Evolutionary conservation across 2,113 vertebrate species (phyloP).

Genomic region (Peromyscus leucopus): DNA sequence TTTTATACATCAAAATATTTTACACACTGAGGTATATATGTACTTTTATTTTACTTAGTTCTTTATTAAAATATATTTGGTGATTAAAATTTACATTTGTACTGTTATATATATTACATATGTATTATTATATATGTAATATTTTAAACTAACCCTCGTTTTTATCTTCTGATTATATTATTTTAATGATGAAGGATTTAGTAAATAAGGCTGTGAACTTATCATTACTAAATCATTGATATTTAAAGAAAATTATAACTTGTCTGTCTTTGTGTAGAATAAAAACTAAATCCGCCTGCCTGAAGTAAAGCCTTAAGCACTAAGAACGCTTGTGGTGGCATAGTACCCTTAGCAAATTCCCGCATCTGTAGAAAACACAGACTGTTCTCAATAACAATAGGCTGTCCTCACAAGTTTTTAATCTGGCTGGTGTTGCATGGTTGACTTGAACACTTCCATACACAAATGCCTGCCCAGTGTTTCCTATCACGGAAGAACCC

Average conservation of each 20-base stretch:
- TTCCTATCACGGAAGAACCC: background rate
- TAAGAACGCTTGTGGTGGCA: background rate
- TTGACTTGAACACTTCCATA: background rate
- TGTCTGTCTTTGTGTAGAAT: background rate
- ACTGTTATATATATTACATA: background rate
- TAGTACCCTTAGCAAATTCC: background rate
- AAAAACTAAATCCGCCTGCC: constrained; percentile 6
- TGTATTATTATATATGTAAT: background rate
- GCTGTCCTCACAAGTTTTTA: background rate
- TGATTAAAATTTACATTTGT: background rate
- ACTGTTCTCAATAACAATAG: constrained; percentile 25
- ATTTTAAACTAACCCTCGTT: constrained; percentile 11
- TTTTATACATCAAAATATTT: constrained; percentile 32
- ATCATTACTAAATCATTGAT: background rate
- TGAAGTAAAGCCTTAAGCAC: background rate
- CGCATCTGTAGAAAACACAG: background rate
- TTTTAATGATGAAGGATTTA: constrained; percentile 8
- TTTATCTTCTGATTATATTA: constrained; percentile 61
- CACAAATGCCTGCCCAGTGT: background rate
- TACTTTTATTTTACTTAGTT: constrained; percentile 27
- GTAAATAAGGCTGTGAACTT: background rate
- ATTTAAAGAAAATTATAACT: constrained; percentile 30
- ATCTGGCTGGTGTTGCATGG: background rate
- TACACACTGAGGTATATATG: background rate
- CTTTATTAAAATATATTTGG: background rate